Base-by-base conservation (phyloP, 2,797 vertebrate species). In the Centropyge bicolor region DNA sequence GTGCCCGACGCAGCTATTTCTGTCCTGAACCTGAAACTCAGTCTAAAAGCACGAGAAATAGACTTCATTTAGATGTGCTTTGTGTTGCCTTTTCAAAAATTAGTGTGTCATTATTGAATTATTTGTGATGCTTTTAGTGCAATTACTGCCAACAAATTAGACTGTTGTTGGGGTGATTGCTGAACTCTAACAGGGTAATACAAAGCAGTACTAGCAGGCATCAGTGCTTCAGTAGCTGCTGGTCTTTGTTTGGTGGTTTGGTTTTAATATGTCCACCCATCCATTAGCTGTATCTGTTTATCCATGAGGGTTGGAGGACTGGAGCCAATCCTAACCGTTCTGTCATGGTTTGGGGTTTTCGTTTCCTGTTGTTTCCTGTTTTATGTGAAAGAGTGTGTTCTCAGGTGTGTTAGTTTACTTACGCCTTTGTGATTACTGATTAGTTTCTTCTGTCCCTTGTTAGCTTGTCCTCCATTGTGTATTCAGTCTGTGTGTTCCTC, bases 121-220 rank as follows among this genome's bases (percentile, higher is more conserved):
- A n/a, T 64, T 70, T 49, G 6, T 20, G 16, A 41, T 56, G 45
- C 19, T 72, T 79, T 51, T 35, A 60, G 36, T 35, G 31, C 27
- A 27, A 51, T 60, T 22, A 35, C 35, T 70, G 48, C 41, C 52
- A 64, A 73, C 13, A 56, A 45, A 70, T 40, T 14, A 40, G n/a
- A 19, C 8, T 1, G 7, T 43, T 70, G 10, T 46, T 51, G 11
- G 31, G 17, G 40, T 55, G 48, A 38, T 41, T 65, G 70, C 20
- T 31, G n/a, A 68, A 13, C 27, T 46, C 40, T 8, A 49, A 66
- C 43, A 5, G 10, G 1, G 1, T 7, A 9, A 31, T 4, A 51
- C 3, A 20, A 43, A 49, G 22, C 10, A 36, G 14, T 31, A n/a
- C 27, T 3, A 13, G 3, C 27, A 40, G 31, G 7, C n/a, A 51